Base-by-base conservation (phyloP, 2,888 invertebrate genomes). In the Merodon equestris region DNA sequence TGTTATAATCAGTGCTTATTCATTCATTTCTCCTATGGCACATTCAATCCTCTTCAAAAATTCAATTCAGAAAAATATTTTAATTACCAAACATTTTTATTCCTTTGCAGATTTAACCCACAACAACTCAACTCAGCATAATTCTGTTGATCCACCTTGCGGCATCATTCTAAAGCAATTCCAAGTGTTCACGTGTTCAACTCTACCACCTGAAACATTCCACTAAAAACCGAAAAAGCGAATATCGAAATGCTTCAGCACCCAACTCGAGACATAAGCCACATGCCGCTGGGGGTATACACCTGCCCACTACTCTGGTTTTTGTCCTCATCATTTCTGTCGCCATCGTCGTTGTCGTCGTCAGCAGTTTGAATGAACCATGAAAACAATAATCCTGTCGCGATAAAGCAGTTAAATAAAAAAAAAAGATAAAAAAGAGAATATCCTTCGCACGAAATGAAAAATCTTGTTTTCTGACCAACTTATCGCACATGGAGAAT, bases 401-500 rank as follows among this genome's bases (percentile, higher is more conserved):
- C 63, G 57, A 57, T 57, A 72, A 51, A 48, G 36, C 42, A 57
- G 15, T 42, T 3, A 12, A 18, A 47, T 18, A 40, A 42, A 45
- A 17, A 38, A 63, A 68, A 15, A 63, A 71, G 47, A 34, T 56
- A 63, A 7, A 50, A 71, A 36, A 60, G n/a, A 47, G 45, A 57
- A 34, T 56, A 53, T 68, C 67, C 54, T 60, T 53, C 13, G 36
- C 53, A 38, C 27, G 63, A 73, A 63, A 63, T 74, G 64, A 53
- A 74, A 74, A 74, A 70, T 79, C 74, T 79, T 79, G 79, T 74
- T 70, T 64, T 74, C 64, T 70, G 79, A 79, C 79, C 79, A 74
- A 66, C 50, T 53, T 70, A 64, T 68, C 58, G 79, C 68, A 73
- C 60, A 73, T 64, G 79, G 53, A 68, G 64, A 73, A 73, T 54